phyloP scores from a whole-genome alignment of 2,888 invertebrate genomes.

The Hirtodrosophila cameraria region DNA sequence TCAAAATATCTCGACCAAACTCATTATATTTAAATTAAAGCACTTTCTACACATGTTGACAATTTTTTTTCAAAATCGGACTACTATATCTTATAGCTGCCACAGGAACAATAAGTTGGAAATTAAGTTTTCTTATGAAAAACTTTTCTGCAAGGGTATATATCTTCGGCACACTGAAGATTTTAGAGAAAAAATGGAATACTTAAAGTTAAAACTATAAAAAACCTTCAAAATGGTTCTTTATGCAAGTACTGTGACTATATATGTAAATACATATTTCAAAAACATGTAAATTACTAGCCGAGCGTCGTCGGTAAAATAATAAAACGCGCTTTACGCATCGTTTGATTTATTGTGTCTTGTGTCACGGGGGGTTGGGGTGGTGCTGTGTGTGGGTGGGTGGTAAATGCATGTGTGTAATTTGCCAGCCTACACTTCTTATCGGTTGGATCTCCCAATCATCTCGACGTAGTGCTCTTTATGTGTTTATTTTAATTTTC shows the following conservation, averaged over 20 bases:
- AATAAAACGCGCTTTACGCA: constrained; percentile 62
- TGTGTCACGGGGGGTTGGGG: not conserved
- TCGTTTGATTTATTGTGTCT: constrained; percentile 69
- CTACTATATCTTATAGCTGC: too few relatives aligned
- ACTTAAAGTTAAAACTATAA: too few relatives aligned
- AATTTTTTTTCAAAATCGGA: too few relatives aligned
- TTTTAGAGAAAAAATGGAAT: not conserved
- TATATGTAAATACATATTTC: constrained; percentile 52
- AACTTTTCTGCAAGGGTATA: too few relatives aligned
- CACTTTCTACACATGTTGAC: too few relatives aligned
- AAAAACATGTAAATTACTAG: constrained; percentile 58
- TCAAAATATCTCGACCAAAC: too few relatives aligned
- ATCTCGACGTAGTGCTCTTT: constrained; percentile 39
- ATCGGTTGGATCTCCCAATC: constrained; percentile 45
- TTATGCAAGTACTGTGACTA: constrained; percentile 37
- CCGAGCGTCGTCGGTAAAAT: constrained; percentile 20
- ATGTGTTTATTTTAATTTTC: constrained; percentile 77
- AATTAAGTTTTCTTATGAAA: too few relatives aligned
- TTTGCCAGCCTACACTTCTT: constrained; percentile 61
- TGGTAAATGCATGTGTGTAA: constrained; percentile 13
- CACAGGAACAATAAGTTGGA: too few relatives aligned
- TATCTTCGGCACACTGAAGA: too few relatives aligned
- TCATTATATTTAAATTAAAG: too few relatives aligned
- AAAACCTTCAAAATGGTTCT: constrained; percentile 48
- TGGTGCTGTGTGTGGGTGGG: not conserved